phyloP scores from a whole-genome alignment of 1,140 invertebrate genomes.

The Listronotus oregonensis region DNA sequence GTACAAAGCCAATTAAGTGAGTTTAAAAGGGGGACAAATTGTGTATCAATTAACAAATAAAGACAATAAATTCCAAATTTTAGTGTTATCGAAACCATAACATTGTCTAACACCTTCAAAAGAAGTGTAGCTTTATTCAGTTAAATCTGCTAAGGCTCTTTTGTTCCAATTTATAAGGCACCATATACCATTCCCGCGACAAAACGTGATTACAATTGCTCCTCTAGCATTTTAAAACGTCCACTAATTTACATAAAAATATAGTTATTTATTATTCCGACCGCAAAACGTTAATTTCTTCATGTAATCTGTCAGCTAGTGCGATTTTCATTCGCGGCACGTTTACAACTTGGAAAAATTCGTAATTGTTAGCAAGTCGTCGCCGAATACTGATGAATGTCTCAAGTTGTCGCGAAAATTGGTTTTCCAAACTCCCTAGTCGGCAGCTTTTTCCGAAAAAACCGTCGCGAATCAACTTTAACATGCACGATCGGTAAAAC shows the following conservation, averaged over 20 bases:
- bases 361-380: conserved; percentile 28
- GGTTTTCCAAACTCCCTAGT: conserved; percentile 15
- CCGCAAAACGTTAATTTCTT: conserved; percentile 30
- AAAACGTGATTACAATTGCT: not conserved
- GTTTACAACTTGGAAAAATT: conserved; percentile 29
- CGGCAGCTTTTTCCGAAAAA: conserved; percentile 4
- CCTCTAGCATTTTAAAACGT: not conserved
- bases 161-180: no score
- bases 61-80: no score
- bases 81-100: no score
- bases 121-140: no score
- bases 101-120: no score
- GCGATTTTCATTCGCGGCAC: conserved; percentile 14
- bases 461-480: conserved; percentile 3
- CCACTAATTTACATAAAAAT: conserved; percentile 22
- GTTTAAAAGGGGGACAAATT: no score
- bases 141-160: no score
- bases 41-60: no score
- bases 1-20: no score
- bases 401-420: conserved; percentile 13
- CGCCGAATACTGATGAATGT: no score
- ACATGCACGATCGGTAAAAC: conserved; percentile 10
- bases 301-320: conserved; percentile 23
- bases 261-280: conserved; percentile 27
- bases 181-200: not conserved